These are phyloP conservation scores for Cygnus olor DNA, from an alignment of 2,797 vertebrate genomes.

Conservation along the genomic window DNA sequence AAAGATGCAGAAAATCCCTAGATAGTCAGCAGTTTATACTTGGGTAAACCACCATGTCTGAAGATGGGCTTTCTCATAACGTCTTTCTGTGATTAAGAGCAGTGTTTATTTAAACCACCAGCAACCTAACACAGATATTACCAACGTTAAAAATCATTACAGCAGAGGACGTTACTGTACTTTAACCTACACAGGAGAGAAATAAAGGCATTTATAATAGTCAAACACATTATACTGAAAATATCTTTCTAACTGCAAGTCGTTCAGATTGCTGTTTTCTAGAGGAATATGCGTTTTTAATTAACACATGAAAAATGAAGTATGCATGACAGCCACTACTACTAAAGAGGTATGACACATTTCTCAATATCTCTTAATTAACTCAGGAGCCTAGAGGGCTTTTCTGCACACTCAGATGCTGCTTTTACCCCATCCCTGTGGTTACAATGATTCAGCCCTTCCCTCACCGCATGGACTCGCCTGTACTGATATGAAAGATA, in stretches of 20 bases:
- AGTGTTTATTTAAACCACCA: background rate
- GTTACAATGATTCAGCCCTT: background rate
- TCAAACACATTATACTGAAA: background rate
- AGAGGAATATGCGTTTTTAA: conserved; percentile 6
- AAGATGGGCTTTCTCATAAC: background rate
- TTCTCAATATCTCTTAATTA: background rate
- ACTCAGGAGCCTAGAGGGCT: background rate
- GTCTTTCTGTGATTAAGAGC: background rate
- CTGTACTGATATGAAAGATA: rapidly evolving
- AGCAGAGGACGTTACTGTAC: background rate
- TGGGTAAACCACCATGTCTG: background rate
- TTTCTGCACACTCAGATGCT: background rate
- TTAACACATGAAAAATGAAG: background rate
- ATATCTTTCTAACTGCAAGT: background rate
- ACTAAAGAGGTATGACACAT: background rate
- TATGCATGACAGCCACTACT: background rate
- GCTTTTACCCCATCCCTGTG: rapidly evolving
- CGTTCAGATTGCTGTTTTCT: background rate
- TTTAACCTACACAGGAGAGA: background rate
- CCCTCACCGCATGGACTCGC: rapidly evolving
- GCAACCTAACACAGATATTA: background rate
- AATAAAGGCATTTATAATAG: background rate
- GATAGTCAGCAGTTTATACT: rapidly evolving
- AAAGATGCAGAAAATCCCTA: background rate
- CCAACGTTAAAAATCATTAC: rapidly evolving